phyloP scores from a whole-genome alignment of 2,797 vertebrate genomes.

The Podargus strigoides region DNA sequence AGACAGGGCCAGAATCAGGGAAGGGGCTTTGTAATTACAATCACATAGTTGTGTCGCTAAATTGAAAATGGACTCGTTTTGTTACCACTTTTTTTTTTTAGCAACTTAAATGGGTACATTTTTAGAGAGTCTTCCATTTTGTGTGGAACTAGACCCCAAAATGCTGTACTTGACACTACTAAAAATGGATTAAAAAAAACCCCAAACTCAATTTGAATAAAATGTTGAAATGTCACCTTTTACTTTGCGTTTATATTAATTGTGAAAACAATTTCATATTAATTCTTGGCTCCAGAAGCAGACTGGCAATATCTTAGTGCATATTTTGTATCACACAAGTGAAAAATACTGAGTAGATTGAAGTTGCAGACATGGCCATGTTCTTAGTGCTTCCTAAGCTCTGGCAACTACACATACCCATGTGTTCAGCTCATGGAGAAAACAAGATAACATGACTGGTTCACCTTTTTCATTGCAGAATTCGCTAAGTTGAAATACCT shows the following conservation, averaged over 20 bases:
- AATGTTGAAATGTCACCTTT: constrained; percentile 81
- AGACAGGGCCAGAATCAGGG: constrained; percentile 68
- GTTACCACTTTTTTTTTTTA: constrained; percentile 72
- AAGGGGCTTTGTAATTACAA: constrained; percentile 65
- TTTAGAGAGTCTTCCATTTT: constrained; percentile 87
- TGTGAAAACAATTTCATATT: not conserved
- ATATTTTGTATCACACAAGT: not conserved
- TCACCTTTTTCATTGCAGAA: not conserved
- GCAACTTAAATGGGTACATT: constrained; percentile 74
- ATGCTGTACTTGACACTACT: constrained; percentile 86
- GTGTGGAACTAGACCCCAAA: constrained; percentile 82
- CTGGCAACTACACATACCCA: accelerated
- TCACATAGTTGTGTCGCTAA: constrained; percentile 60
- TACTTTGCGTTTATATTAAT: constrained; percentile 27
- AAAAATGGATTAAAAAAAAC: constrained; percentile 70
- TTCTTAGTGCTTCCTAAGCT: not conserved
- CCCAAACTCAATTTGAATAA: constrained; percentile 78
- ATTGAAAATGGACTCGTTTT: constrained; percentile 63
- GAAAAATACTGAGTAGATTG: not conserved
- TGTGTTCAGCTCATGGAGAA: not conserved
- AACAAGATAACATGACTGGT: accelerated
- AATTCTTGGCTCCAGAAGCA: not conserved
- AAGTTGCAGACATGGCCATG: not conserved
- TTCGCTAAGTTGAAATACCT: not conserved
- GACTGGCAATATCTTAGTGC: not conserved